Conservation (phyloP, 1,140 invertebrate species). For the Oedothorax gibbosus region DNA sequence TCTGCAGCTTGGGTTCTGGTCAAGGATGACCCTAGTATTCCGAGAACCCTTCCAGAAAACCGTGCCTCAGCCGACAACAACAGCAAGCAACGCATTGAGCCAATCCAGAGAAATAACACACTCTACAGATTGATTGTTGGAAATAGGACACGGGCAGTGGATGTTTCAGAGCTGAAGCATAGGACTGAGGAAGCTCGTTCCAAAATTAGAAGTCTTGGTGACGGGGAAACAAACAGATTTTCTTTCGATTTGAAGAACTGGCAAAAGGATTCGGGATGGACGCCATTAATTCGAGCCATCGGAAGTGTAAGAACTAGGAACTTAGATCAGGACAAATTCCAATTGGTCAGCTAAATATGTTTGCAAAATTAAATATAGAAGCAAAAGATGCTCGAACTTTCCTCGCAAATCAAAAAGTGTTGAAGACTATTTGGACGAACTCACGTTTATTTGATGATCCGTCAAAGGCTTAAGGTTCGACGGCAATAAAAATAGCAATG, state of each 20-base stretch:
- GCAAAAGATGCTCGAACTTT: no score
- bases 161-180: background rate
- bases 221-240: constrained; percentile 5
- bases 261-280: constrained; percentile 27
- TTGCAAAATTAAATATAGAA: no score
- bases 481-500: no score
- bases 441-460: no score
- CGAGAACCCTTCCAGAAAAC: background rate
- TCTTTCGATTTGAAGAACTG: constrained; percentile 24
- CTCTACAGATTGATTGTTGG: constrained; percentile 28
- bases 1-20: constrained; percentile 31
- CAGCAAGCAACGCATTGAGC: background rate
- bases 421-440: no score
- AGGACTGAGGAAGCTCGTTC: background rate
- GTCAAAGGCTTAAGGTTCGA: no score
- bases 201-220: background rate
- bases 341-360: no score
- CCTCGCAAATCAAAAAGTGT: no score
- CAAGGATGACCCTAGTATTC: background rate
- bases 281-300: constrained; percentile 16
- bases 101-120: background rate
- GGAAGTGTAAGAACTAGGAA: constrained; percentile 34
- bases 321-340: background rate
- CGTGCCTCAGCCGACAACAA: background rate
- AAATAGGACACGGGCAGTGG: constrained; percentile 5